Evolutionary conservation across 2,113 vertebrate species (phyloP), one percentile per base, ranked within the genome.

Genomic region (Hylia prasina): DNA sequence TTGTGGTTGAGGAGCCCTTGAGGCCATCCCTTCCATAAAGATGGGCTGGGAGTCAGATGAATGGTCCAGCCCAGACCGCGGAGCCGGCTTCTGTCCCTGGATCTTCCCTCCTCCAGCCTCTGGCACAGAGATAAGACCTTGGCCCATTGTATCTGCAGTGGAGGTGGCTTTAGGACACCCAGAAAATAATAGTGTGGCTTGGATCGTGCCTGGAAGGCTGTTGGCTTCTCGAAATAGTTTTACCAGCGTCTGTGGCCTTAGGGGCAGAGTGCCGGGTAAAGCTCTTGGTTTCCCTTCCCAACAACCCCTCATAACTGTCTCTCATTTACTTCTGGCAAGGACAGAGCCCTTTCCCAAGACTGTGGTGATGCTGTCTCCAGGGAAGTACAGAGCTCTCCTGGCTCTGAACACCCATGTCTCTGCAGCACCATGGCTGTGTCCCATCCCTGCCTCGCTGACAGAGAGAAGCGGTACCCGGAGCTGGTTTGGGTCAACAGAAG

Each of bases 101-200:
- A 20, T 51, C 33, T 37, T 92, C 69, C 39, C 51, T 91, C 31
- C n/a, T 93, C 23, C 72, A 81, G 58, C 90, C 60, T 70, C 75
- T 92, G 75, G 71, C 28, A 4, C 2, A 23, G 50, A 80, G 90
- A 86, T 96, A 65, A 94, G 82, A n/a, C 79, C 27, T 72, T 42
- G 35, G 64, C 50, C 80, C 51, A n/a, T 86, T 92, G 70, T 93
- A 18, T 90, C 31, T 79, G 61, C 2, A 1, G 53, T 64, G 63
- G 56, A 51, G 70, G 61, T 90, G 88, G 88, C 87, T 96, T 96
- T 91, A 82, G 88, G 82, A 91, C 45, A 65, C 27, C 57, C 50
- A 75, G 82, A 88, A 90, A 72, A 82, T 93, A 78, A 90, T 37
- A 85, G 78, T 8, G 2, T 78, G 35, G 66, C 85, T 93, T 80